These are phyloP conservation scores for Ameiurus melas DNA, from an alignment of 2,113 vertebrate genomes.

Conservation along the genomic window DNA sequence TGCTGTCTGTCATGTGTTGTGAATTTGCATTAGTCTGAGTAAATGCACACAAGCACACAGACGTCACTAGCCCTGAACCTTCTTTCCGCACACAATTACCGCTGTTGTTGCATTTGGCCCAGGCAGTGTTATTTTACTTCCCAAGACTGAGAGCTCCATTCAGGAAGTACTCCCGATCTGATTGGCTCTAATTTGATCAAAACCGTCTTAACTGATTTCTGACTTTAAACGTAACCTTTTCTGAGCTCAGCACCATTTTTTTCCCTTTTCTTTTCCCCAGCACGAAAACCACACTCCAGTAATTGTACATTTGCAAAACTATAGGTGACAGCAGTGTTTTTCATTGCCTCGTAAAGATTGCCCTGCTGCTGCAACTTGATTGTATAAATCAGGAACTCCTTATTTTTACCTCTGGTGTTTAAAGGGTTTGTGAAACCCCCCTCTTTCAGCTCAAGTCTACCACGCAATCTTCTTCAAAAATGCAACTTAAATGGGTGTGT, in stretches of 20 bases:
- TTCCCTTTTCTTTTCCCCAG: neutral
- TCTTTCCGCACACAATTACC: constrained; percentile 10
- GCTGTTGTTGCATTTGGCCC: constrained; percentile 59
- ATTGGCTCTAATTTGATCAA: constrained; percentile 57
- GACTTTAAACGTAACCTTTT: constrained; percentile 38
- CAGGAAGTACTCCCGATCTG: constrained; percentile 61
- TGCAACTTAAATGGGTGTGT: no score
- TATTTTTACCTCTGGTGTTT: neutral
- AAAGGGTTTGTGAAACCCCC: neutral
- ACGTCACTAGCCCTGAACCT: neutral
- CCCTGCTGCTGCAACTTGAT: constrained; percentile 23
- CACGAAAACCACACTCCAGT: constrained; percentile 4
- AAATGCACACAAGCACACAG: constrained; percentile 26
- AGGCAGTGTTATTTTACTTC: constrained; percentile 54
- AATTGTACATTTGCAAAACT: neutral
- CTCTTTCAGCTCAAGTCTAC: no score
- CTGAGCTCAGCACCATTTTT: constrained; percentile 1
- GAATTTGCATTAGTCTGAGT: neutral
- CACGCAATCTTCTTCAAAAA: no score
- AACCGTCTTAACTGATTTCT: constrained; percentile 47
- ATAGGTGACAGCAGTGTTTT: neutral
- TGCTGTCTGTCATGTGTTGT: neutral
- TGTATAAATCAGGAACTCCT: neutral
- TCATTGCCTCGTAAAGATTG: neutral
- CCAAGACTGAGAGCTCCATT: constrained; percentile 38